Base-by-base conservation (phyloP, 1,140 invertebrate species). In the Temnothorax curvispinosus region DNA sequence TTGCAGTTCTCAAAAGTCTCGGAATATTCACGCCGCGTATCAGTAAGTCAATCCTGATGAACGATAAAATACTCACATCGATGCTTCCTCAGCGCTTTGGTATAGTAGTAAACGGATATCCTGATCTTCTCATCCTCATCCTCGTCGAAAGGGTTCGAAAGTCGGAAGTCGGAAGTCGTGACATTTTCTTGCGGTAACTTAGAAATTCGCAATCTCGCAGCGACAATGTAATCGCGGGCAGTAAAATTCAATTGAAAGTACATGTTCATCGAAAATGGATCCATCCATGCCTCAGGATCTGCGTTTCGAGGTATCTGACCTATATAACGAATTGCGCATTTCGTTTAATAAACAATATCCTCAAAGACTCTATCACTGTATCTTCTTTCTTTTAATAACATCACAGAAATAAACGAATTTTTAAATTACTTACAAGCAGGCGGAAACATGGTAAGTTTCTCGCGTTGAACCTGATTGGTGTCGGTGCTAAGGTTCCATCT, bases 41-140 rank as follows among this genome's bases (percentile, higher is more conserved):
- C 27, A 1, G 27, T 27, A 52, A 58, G 35, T 60, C n/a, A n/a
- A n/a, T n/a, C 3, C 13, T 13, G 52, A 9, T 27, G 13, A 75
- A 78, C 8, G 21, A 41, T 11, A 15, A 8, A 15, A 50, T 11
- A 93, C 93, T 93, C 92, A 96, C 96, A 95, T 95, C 95, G 94
- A 87, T 96, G 95, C 87, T 96, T 96, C 81, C 96, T 96, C 21
- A 96, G 86, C 0, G 96, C 95, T 75, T 95, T 95, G 4, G 96
- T 96, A 89, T 97, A 97, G 91, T 96, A 96, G 82, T 96, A 97
- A 13, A 97, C 95, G 0, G 96, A 96, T 86, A 97, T 96, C 80
- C 96, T 94, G 50, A 97, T 95, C 81, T 96, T 95, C 87, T 96
- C 96, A 18, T 93, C 93, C 6, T 95, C 95, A 44, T 93, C 94